These are phyloP conservation scores for Stenurella melanura DNA, from an alignment of 2,888 invertebrate genomes.

Conservation along the genomic window DNA sequence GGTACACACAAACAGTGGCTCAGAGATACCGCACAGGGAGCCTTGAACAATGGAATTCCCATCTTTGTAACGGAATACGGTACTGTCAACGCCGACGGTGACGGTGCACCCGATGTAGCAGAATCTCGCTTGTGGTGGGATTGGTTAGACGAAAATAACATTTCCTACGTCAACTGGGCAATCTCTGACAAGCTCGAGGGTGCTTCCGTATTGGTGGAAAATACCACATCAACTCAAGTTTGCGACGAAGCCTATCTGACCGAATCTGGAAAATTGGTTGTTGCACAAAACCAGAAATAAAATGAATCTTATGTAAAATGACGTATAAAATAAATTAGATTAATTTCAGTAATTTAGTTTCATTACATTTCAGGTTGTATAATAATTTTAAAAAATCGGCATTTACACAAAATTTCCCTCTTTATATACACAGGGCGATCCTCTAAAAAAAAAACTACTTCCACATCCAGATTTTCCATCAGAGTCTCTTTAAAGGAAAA, in stretches of 20 bases:
- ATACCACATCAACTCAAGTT: not conserved
- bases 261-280: not conserved
- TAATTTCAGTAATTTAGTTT: no score
- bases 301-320: not conserved
- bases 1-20: conserved; percentile 3
- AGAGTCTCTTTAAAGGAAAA: no score
- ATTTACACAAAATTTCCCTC: no score
- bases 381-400: no score
- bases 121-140: not conserved
- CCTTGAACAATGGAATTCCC: not conserved
- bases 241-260: not conserved
- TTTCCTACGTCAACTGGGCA: not conserved
- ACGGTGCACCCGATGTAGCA: not conserved
- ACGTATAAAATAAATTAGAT: no score
- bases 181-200: not conserved
- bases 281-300: not conserved
- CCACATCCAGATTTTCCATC: no score
- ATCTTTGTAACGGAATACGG: not conserved
- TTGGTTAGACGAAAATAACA: not conserved
- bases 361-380: no score
- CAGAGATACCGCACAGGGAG: not conserved
- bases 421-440: no score
- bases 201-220: not conserved
- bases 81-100: not conserved
- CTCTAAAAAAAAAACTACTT: no score